These are phyloP conservation scores for Actinia equina DNA, from an alignment of 64 coral and sea anemone species.

Conservation along the genomic window DNA sequence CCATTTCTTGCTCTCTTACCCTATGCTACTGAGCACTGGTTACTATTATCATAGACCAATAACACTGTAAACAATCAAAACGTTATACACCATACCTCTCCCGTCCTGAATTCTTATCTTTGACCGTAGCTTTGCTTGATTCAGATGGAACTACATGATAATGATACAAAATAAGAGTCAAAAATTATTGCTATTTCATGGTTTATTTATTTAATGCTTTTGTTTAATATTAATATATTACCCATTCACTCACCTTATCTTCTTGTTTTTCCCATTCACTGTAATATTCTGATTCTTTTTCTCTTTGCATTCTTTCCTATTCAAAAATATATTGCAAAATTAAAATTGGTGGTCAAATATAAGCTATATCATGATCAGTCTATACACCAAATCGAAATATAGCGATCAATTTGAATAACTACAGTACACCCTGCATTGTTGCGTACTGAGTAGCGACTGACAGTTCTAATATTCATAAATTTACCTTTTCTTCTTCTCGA, in stretches of 20 bases:
- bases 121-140: constrained; percentile 88
- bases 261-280: constrained; percentile 99
- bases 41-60: too few species aligned
- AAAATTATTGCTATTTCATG: neutral
- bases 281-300: constrained; percentile 90
- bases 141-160: constrained; percentile 73
- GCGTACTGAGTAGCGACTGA: too few species aligned
- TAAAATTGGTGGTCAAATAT: neutral
- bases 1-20: too few species aligned
- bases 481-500: constrained; percentile 88
- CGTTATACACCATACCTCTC: constrained; percentile 49
- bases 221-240: too few species aligned
- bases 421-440: too few species aligned
- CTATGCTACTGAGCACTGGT: too few species aligned
- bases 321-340: neutral
- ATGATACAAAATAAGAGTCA: neutral
- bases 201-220: too few species aligned
- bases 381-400: too few species aligned
- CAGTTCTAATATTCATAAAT: too few species aligned
- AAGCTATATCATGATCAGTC: neutral
- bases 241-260: constrained; percentile 57
- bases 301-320: constrained; percentile 93
- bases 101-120: constrained; percentile 92
- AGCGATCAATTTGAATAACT: too few species aligned
- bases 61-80: too few species aligned